These are phyloP conservation scores for Karalla daura DNA, from an alignment of 2,797 vertebrate genomes.

Conservation along the genomic window DNA sequence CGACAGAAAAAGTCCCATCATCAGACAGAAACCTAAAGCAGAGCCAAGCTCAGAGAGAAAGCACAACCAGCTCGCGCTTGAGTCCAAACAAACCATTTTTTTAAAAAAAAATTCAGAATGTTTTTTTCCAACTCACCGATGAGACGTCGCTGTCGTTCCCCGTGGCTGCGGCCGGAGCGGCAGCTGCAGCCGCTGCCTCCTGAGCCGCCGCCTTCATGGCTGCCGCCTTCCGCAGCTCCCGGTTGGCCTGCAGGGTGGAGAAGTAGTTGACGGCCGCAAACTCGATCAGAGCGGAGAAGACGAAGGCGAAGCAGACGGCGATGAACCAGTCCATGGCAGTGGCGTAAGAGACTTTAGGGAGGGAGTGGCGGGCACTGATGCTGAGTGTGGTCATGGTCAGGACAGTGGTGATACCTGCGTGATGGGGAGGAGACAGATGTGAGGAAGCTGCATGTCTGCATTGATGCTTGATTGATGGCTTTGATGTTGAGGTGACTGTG, in stretches of 20 bases:
- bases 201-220: conserved; percentile 82
- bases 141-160: conserved; percentile 86
- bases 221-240: conserved; percentile 85
- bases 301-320: conserved; percentile 96
- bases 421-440: not conserved
- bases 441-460: not conserved
- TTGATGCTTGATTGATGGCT: not conserved
- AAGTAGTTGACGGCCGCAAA: conserved; percentile 98
- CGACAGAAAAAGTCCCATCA: no score
- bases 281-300: conserved; percentile 96
- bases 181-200: conserved; percentile 77
- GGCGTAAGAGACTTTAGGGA: conserved; percentile 96
- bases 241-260: conserved; percentile 93
- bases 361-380: conserved; percentile 94
- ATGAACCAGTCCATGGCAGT: conserved; percentile 99
- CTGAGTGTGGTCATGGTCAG: conserved; percentile 96
- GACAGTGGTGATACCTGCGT: conserved; percentile 94
- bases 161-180: conserved; percentile 70
- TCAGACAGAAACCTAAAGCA: no score
- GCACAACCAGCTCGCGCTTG: no score
- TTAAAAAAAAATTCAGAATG: no score
- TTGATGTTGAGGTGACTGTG: no score
- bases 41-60: no score
- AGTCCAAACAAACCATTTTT: no score
- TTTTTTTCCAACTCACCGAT: conserved; percentile 90